Evolutionary conservation across 2,113 vertebrate genomes (phyloP), one percentile per base, ranked within the genome.

Genomic region (Felis catus): DNA sequence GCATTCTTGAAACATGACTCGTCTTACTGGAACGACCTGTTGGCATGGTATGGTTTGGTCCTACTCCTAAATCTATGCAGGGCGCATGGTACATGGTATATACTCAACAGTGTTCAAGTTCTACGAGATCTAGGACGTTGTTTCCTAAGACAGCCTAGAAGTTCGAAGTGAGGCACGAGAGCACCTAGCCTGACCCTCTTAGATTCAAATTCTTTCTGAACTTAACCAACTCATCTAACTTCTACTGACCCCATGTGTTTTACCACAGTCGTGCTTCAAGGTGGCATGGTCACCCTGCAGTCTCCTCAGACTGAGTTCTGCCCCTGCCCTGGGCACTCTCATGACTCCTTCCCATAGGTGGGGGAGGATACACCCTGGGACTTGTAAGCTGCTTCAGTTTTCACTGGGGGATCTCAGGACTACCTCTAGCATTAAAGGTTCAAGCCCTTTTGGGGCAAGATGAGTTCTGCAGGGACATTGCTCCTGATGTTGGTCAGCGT

Each of bases 361-460:
- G 6, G 23, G 31, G 1, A 1, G 4, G 53, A 39, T 53, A 78
- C 3, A 10, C 21, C 14, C 61, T 9, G 3, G 18, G 10, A n/a
- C 23, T 51, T 13, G 5, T 2, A 33, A 61, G 33, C 39, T 14
- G 8, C 13, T 9, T 89, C 9, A 0, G 36, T 65, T 92, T 88
- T 66, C 36, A 25, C 4, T 3, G 9, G 25, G 23, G 66, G 11
- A 7, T 51, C 51, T 78, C 39, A 29, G 45, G 8, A 55, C 41
- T 33, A 7, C 76, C 13, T 58, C 14, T 10, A 21, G 45, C 7
- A 45, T 74, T 39, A 25, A 12, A 53, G 16, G 6, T 58, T 18
- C n/a, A 71, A 84, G 41, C 36, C 15, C 1, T 27, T 23, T 3
- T 0, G 3, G 23, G 66, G 48, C 31, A 55, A 61, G 36, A 14